Conservation (phyloP, 2,113 vertebrate species). For the Suricata suricatta region DNA sequence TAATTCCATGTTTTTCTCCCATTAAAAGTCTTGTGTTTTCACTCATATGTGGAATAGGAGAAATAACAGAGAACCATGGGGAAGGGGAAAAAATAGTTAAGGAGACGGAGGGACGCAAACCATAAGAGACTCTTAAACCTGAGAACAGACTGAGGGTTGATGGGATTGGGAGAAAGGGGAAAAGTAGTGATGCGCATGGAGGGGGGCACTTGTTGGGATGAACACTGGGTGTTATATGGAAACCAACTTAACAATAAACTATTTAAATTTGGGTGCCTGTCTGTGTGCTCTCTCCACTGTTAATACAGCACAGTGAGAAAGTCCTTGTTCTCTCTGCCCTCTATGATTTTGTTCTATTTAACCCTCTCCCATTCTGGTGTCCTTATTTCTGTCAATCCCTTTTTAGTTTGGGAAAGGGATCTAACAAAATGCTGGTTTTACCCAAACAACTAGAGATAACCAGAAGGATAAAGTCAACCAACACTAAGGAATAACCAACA, state of each 20-base stretch:
- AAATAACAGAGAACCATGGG: too few relatives aligned
- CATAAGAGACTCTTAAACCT: too few relatives aligned
- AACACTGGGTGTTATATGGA: too few relatives aligned
- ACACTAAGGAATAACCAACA: constrained; percentile 9
- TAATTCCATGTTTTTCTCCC: not conserved
- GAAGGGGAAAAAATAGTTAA: too few relatives aligned
- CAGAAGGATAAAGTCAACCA: constrained; percentile 22
- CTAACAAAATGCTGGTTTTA: constrained; percentile 3
- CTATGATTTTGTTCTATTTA: not conserved
- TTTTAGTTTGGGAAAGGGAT: constrained; percentile 7
- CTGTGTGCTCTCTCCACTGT: not conserved
- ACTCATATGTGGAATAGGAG: too few relatives aligned
- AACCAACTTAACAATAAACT: too few relatives aligned
- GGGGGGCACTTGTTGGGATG: too few relatives aligned
- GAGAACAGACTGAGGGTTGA: too few relatives aligned
- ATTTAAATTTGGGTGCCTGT: not conserved
- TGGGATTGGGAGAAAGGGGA: too few relatives aligned
- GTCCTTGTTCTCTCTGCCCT: not conserved
- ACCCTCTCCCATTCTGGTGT: not conserved
- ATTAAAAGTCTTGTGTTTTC: not conserved
- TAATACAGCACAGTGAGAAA: not conserved
- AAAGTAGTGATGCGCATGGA: too few relatives aligned
- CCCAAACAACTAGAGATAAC: constrained; percentile 8
- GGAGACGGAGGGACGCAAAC: too few relatives aligned
- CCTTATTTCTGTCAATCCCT: not conserved